Base-by-base conservation (phyloP, 2,113 vertebrate species). In the Xiphorhynchus elegans region DNA sequence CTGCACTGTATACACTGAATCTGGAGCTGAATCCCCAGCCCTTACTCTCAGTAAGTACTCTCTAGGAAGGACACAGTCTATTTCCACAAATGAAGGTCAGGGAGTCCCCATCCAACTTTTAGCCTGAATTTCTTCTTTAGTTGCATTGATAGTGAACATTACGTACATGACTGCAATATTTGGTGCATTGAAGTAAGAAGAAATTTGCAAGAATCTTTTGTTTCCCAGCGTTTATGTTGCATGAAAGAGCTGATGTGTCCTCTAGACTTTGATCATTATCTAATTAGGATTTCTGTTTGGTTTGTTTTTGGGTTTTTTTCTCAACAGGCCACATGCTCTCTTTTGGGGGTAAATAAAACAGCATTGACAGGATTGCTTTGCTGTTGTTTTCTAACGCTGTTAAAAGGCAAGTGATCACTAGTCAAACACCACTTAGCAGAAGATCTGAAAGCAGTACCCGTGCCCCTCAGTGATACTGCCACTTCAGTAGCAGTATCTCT, bases 251-350 rank as follows among this genome's bases (percentile, higher is more conserved):
- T 78, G 52, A 87, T 81, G 49, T 64, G n/a, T 82, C 47, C 44
- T 59, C 35, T 81, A 56, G 52, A 9, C 87, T 95, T 92, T 92
- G 76, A 92, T 93, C 76, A 63, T 50, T 44, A 82, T 33, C 49
- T 91, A 75, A 95, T 78, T 85, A 82, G 77, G 33, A 47, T 17
- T 83, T 77, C 79, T n/a, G 9, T 58, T 89, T 55, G 14, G 8
- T 63, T 56, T 35, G 33, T 15, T 28, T 78, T 4, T 44, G 33
- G 13, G 23, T 78, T 4, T 44, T 76, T 62, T 81, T 31, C 11
- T 31, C n/a, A 44, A 39, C 3, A 37, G 28, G 21, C 46, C 59
- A 73, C 6, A 6, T 39, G 37, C 2, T 11, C n/a, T 6, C 33
- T 82, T 90, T 78, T 11, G 5, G 4, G 31, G 10, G 20, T 91